Percentiles rank a stretch among this genome's conserved stretches.
Evolutionary conservation across 2,113 vertebrate genomes (phyloP).

Genomic region (Dipodomys stephensi): DNA sequence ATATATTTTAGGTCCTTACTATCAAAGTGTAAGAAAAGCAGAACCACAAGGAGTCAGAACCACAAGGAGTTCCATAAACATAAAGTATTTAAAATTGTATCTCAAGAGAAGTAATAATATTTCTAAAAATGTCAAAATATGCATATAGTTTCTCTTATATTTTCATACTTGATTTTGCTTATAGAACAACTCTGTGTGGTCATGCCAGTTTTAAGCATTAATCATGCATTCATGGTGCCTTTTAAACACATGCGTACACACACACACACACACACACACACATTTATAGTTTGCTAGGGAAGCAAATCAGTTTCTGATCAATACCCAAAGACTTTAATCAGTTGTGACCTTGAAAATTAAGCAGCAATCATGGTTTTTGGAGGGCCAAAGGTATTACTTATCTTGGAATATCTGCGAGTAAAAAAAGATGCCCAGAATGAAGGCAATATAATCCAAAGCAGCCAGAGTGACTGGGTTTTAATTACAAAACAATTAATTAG

Average conservation of each 20-base stretch:
- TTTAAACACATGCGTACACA: background rate
- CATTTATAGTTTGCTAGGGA: background rate
- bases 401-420: background rate
- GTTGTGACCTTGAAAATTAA: background rate
- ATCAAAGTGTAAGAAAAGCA: background rate
- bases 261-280: background rate
- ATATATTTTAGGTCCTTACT: background rate
- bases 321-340: background rate
- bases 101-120: background rate
- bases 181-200: background rate
- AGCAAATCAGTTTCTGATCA: background rate
- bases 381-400: background rate
- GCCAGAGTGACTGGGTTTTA: background rate
- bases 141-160: background rate
- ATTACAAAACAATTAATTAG: background rate
- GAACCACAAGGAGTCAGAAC: background rate
- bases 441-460: background rate
- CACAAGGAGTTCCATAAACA: background rate
- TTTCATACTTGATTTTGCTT: background rate
- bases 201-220: background rate
- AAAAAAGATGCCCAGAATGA: background rate
- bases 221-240: background rate
- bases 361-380: background rate
- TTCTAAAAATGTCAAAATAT: background rate
- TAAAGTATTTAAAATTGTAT: background rate